These are phyloP conservation scores for Ploceus nigricollis DNA, from an alignment of 2,113 vertebrate genomes.

Conservation along the genomic window DNA sequence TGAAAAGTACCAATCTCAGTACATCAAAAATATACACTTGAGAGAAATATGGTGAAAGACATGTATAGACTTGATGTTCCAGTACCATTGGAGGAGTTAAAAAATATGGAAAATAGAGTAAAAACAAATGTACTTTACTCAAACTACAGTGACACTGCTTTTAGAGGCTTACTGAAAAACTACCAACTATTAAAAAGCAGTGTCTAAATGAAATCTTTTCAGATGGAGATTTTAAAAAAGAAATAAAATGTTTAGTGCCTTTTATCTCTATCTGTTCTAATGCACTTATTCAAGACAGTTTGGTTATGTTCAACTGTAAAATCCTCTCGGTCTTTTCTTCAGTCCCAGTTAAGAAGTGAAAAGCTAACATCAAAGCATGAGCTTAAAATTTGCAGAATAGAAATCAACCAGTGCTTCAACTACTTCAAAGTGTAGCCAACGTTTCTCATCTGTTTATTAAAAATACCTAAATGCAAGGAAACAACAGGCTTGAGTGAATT, in stretches of 20 bases:
- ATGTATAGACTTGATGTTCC: background rate
- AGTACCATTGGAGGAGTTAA: constrained; percentile 32
- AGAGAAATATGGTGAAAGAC: background rate
- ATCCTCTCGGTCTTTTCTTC: constrained; percentile 53
- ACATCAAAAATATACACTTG: background rate
- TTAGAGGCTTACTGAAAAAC: constrained; percentile 64
- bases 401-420: constrained; percentile 60
- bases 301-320: constrained; percentile 72
- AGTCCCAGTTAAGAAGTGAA: constrained; percentile 57
- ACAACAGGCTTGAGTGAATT: constrained; percentile 55
- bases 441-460: constrained; percentile 68
- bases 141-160: constrained; percentile 20
- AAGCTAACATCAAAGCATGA: constrained; percentile 72
- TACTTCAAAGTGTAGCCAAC: constrained; percentile 69
- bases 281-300: constrained; percentile 71
- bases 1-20: background rate
- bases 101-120: constrained; percentile 26
- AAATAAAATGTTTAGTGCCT: constrained; percentile 62
- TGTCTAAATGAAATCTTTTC: constrained; percentile 63
- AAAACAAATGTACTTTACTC: constrained; percentile 33
- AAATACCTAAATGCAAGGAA: constrained; percentile 60
- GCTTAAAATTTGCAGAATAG: constrained; percentile 67
- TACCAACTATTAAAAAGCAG: constrained; percentile 61
- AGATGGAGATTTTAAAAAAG: constrained; percentile 29
- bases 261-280: constrained; percentile 70